Percentiles rank a stretch among this genome's conserved stretches.
Evolutionary conservation across 2,113 vertebrate species (phyloP).

Genomic region (Macheiramphus alcinus): DNA sequence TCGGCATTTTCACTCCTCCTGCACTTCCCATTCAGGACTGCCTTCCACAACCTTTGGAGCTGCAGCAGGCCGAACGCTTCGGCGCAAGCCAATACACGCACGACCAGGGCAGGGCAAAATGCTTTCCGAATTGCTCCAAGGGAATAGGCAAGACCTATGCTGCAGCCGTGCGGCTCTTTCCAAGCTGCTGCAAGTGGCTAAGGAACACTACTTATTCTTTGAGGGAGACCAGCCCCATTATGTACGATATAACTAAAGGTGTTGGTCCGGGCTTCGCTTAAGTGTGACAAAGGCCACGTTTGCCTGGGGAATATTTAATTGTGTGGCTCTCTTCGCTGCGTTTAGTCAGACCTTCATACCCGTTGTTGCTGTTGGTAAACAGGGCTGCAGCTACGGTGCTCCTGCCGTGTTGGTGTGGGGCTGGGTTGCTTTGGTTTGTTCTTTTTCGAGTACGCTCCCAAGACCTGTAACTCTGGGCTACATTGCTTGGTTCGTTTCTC

Average conservation of each 20-base stretch:
- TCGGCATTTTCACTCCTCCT: rapidly evolving
- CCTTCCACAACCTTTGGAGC: background rate
- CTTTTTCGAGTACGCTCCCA: background rate
- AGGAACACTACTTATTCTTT: background rate
- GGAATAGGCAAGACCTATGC: background rate
- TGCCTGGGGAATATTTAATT: background rate
- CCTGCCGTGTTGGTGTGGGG: background rate
- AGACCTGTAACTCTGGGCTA: background rate
- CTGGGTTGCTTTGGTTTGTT: too few species aligned
- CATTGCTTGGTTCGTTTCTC: rapidly evolving
- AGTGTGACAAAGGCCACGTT: background rate
- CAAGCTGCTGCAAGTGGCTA: background rate
- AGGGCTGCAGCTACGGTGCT: background rate
- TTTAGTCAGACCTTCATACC: background rate
- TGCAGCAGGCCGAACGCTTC: background rate
- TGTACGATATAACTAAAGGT: background rate
- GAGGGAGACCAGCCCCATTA: background rate
- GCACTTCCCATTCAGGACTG: background rate
- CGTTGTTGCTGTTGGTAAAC: background rate
- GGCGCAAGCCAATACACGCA: conserved; percentile 38
- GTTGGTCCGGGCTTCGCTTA: background rate
- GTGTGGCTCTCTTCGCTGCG: rapidly evolving
- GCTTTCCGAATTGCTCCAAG: background rate
- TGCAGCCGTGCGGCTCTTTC: background rate
- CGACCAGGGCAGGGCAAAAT: conserved; percentile 13